Percentiles rank a stretch among this genome's conserved stretches.
Conservation (phyloP, 2,888 invertebrate genomes). For the Imbricaverruca yamaguchii region DNA sequence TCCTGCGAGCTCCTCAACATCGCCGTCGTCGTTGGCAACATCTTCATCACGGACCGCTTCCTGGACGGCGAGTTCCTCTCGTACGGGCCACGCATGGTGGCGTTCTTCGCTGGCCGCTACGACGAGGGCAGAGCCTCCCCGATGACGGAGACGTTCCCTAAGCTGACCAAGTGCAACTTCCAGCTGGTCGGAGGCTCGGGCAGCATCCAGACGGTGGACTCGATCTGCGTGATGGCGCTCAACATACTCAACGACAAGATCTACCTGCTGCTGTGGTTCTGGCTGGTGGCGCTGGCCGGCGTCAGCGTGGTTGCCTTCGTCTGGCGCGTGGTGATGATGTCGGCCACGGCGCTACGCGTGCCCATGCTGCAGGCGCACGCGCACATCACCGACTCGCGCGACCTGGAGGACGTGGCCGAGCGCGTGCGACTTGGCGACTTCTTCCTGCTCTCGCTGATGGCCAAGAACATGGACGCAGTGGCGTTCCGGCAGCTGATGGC, state of each 20-base stretch:
- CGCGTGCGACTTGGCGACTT: not conserved
- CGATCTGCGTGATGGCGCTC: slow-evolving; percentile 23
- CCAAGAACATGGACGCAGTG: not conserved
- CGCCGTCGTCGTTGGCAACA: slow-evolving; percentile 53
- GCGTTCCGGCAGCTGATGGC: slow-evolving; percentile 9
- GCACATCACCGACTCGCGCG: not conserved
- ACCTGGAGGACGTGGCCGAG: slow-evolving; percentile 7
- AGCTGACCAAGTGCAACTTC: slow-evolving; percentile 84
- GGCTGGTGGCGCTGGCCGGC: slow-evolving; percentile 22
- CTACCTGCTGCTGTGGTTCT: slow-evolving; percentile 25
- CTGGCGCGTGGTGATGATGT: slow-evolving; percentile 21
- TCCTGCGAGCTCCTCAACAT: slow-evolving; percentile 53
- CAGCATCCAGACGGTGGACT: slow-evolving; percentile 9
- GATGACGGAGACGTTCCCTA: slow-evolving; percentile 75
- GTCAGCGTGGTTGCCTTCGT: slow-evolving; percentile 4
- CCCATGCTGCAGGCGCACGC: not conserved
- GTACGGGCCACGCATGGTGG: slow-evolving; percentile 47
- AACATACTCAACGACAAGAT: slow-evolving; percentile 25
- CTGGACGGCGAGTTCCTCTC: slow-evolving; percentile 72
- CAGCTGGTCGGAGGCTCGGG: slow-evolving; percentile 27
- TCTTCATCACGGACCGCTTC: slow-evolving; percentile 77
- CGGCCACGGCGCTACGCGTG: slow-evolving; percentile 20
- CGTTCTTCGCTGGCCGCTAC: slow-evolving; percentile 67
- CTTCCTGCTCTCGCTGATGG: not conserved
- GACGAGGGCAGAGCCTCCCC: slow-evolving; percentile 79